Base-by-base conservation (phyloP, 2,113 vertebrate species). In the Candoia aspera region DNA sequence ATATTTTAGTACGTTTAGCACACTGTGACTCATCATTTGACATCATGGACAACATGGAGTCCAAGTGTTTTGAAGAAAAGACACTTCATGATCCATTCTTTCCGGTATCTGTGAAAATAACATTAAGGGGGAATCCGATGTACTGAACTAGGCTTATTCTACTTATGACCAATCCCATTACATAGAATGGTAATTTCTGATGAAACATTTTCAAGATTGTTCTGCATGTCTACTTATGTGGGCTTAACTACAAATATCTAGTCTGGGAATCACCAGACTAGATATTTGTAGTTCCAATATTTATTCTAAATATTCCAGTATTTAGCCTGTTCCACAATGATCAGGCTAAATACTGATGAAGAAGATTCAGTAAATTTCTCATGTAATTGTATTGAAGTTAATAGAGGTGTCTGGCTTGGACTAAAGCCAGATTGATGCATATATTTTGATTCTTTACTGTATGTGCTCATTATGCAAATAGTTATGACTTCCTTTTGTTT, bases 301-400 rank as follows among this genome's bases (percentile, higher is more conserved):
- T n/a, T n/a, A n/a, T n/a, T n/a, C n/a, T n/a, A n/a, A n/a, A n/a
- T n/a, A n/a, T n/a, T n/a, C n/a, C n/a, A n/a, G n/a, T n/a, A n/a
- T n/a, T n/a, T n/a, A n/a, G n/a, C n/a, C n/a, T 58, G 24, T n/a
- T 9, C 68, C 54, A 90, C 23, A 88, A 89, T 33, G 12, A 85
- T 93, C 87, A 64, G 91, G 26, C 58, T 73, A 94, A 90, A n/a
- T 17, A 92, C 8, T 11, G 90, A 55, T 55, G 90, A 90, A 92
- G 91, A 4, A 92, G 92, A 26, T 4, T 93, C 8, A 68, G 92
- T 92, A 57, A 17, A 93, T 93, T 19, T 19, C 19, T 42, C 26
- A 49, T 92, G 2, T 87, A 92, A 84, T 0, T 53, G 55, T 93
- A 26, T 26, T 85, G 57, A 92, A 93, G 85, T 86, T 13, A 6